These are phyloP conservation scores for Diaphora mendica DNA, from an alignment of 2,888 invertebrate genomes.

Conservation along the genomic window DNA sequence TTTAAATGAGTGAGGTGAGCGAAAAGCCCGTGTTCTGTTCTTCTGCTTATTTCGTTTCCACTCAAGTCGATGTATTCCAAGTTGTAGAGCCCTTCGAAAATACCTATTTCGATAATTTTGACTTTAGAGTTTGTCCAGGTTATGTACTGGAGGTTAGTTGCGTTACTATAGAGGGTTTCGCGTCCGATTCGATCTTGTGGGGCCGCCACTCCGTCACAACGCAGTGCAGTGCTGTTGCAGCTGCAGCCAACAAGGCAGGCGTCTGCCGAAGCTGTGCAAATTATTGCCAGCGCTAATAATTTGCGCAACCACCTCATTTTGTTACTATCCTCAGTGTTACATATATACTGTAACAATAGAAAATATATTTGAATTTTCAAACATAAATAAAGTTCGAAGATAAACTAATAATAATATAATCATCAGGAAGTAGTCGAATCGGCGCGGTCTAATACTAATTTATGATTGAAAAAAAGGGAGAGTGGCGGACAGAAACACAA, in stretches of 20 bases:
- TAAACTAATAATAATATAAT: not conserved
- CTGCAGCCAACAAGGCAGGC: conserved; percentile 68
- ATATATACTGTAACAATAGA: conserved; percentile 83
- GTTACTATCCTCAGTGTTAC: conserved; percentile 84
- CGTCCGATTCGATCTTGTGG: conserved; percentile 62
- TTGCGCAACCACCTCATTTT: conserved; percentile 86
- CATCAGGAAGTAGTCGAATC: not conserved
- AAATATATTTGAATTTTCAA: conserved; percentile 8
- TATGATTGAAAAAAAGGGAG: too few species aligned
- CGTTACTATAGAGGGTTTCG: conserved; percentile 57
- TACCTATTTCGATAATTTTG: conserved; percentile 73
- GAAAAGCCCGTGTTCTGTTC: conserved; percentile 85
- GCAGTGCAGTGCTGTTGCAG: conserved; percentile 70
- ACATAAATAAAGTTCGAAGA: too few species aligned
- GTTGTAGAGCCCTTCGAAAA: conserved; percentile 77
- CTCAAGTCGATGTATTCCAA: conserved; percentile 88
- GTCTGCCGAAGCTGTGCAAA: conserved; percentile 76
- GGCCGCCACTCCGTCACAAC: conserved; percentile 61
- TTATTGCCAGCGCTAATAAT: conserved; percentile 82
- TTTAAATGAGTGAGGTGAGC: conserved; percentile 86
- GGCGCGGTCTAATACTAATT: too few species aligned
- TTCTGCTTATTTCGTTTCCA: conserved; percentile 86
- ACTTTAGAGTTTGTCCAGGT: conserved; percentile 87
- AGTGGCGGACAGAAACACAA: too few species aligned
- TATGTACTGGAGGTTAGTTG: conserved; percentile 75